Percentiles rank a stretch among this genome's conserved stretches.
phyloP scores from a whole-genome alignment of 2,113 vertebrate genomes.

The Castor canadensis region DNA sequence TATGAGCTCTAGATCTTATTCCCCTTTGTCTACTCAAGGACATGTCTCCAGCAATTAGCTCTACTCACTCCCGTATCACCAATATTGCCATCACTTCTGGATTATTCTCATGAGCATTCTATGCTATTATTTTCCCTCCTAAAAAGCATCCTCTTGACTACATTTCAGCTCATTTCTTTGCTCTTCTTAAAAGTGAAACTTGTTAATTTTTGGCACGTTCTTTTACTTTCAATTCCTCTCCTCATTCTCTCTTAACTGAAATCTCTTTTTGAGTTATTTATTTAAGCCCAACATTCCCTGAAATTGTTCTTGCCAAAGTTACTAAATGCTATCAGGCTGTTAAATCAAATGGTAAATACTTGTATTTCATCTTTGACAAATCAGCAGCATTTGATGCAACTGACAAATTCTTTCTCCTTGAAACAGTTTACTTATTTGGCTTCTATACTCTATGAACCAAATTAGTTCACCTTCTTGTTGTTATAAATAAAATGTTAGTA shows the following conservation, averaged over 20 bases:
- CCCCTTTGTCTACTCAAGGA: background rate
- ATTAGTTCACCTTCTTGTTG: background rate
- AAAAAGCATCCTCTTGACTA: background rate
- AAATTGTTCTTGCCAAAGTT: background rate
- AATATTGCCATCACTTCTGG: background rate
- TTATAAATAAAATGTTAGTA: background rate
- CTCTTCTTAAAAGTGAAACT: constrained; percentile 36
- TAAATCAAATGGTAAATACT: constrained; percentile 1
- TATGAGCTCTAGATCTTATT: background rate
- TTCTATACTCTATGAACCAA: background rate
- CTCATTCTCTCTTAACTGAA: background rate
- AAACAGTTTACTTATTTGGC: background rate
- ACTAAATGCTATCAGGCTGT: background rate
- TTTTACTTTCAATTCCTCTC: background rate
- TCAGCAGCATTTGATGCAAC: background rate
- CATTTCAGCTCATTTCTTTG: constrained; percentile 39
- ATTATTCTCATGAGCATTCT: background rate
- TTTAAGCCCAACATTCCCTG: background rate
- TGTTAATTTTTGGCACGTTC: background rate
- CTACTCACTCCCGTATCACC: background rate
- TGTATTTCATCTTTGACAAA: background rate
- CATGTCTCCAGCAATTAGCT: background rate
- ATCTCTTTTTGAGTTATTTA: background rate
- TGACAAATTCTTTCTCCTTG: background rate
- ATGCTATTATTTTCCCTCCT: constrained; percentile 27